Evolutionary conservation across 2,797 vertebrate genomes (phyloP), one percentile per base, ranked within the genome.

Genomic region (Lepidocolaptes lacrymiger): DNA sequence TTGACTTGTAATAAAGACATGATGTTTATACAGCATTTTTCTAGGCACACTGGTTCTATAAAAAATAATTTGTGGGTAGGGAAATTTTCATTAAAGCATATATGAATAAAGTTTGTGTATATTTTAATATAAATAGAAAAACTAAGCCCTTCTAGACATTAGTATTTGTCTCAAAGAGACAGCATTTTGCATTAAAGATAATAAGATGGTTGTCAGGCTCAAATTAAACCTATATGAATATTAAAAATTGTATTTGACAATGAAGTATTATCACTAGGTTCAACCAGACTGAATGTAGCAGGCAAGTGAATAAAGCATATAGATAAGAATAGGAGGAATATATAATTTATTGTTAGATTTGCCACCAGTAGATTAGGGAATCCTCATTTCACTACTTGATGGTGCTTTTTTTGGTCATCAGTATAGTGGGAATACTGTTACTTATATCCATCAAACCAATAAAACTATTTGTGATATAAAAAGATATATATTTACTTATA

Each of bases 281-380:
- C 9, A 32, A 63, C 10, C 13, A 74, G 85, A 51, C 9, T 71
- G 36, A 83, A 64, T 2, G 1, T 5, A 82, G 5, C 5, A 79
- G 30, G 3, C 9, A 66, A 82, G 19, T 46, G 30, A 68, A 81
- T 39, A 74, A 88, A 64, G 10, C 4, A 49, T 11, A 22, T 41
- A 58, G 6, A 79, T 43, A 21, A 76, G 2, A 55, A 36, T 9
- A 76, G 9, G 18, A 55, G 18, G 62, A 95, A 76, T 68, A 23
- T 34, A 44, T 10, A 62, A 46, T 78, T 68, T 66, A 21, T 67
- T 20, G 14, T 62, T n/a, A 49, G 4, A 61, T 84, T 73, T 93
- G 3, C 10, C 7, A 28, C 0, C 0, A 17, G 21, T 8, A n/a
- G 21, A 2, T 34, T 49, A 34, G 1, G 10, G 9, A 54, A 69